Conservation (phyloP, 2,113 vertebrate genomes). For the Hippocampus mohnikei region DNA sequence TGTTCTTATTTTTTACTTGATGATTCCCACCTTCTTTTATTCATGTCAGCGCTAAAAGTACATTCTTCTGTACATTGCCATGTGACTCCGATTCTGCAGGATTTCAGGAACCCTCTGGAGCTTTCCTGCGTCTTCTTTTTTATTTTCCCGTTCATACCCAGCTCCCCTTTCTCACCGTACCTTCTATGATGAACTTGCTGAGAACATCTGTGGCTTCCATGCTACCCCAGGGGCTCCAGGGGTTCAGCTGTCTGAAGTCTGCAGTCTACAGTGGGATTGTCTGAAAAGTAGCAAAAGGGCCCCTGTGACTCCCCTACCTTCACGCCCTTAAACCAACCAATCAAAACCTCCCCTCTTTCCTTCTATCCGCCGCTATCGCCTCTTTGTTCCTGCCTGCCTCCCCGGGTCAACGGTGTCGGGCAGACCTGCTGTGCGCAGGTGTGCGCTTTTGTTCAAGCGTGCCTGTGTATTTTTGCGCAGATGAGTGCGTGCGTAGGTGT, state of each 20-base stretch:
- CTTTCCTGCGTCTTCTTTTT: conserved; percentile 54
- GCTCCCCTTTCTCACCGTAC: conserved; percentile 48
- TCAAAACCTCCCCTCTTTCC: conserved; percentile 59
- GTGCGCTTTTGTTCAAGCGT: conserved; percentile 62
- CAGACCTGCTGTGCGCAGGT: conserved; percentile 75
- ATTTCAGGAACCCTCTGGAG: conserved; percentile 50
- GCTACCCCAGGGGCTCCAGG: conserved; percentile 67
- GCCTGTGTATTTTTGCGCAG: conserved; percentile 44
- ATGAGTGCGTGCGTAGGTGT: conserved; percentile 43
- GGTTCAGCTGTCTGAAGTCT: conserved; percentile 69
- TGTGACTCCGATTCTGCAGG: conserved; percentile 41
- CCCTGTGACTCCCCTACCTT: conserved; percentile 60
- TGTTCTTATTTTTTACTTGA: neutral
- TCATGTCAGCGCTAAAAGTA: neutral
- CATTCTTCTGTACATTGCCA: conserved; percentile 23
- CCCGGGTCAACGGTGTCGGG: conserved; percentile 68
- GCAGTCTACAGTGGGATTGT: conserved; percentile 67
- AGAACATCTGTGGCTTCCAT: conserved; percentile 73
- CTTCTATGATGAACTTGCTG: conserved; percentile 61
- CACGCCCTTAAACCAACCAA: conserved; percentile 70
- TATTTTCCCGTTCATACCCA: conserved; percentile 57
- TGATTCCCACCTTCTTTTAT: neutral
- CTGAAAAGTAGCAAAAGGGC: conserved; percentile 65
- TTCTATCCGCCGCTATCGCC: conserved; percentile 52
- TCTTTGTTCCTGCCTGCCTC: conserved; percentile 56